A percentile compares a stretch with the other conserved stretches of the same genome.
These are phyloP conservation scores for Nannobrachium achirus DNA, from an alignment of 2,113 vertebrate species.

Conservation along the genomic window DNA sequence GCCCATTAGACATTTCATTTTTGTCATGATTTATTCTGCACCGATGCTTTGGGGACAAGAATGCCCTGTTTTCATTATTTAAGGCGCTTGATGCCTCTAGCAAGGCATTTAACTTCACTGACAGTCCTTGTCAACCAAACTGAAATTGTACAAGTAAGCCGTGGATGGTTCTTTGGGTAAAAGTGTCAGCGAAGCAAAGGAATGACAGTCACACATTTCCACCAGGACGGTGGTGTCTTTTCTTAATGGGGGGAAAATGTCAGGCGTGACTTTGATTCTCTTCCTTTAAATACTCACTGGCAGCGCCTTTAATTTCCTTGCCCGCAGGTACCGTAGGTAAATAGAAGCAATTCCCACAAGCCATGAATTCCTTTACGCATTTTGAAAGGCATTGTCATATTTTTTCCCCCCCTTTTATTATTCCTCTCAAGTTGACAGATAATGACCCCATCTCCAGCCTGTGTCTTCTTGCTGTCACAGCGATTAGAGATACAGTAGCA, in stretches of 20 bases:
- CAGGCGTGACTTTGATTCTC: slow-evolving; percentile 32
- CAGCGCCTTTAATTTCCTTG: slow-evolving; percentile 43
- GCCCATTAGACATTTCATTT: slow-evolving; percentile 16
- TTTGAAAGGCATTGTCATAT: slow-evolving; percentile 18
- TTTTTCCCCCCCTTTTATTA: slow-evolving; percentile 13
- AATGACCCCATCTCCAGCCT: slow-evolving; percentile 28
- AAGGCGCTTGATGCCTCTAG: slow-evolving; percentile 31
- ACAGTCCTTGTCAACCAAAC: slow-evolving; percentile 40
- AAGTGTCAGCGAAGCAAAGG: slow-evolving; percentile 28
- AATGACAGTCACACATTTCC: slow-evolving; percentile 22
- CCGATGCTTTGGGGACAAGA: slow-evolving; percentile 9
- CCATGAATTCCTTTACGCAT: slow-evolving; percentile 4
- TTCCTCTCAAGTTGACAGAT: slow-evolving; percentile 24
- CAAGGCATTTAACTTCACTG: slow-evolving; percentile 42
- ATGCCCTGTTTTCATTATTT: slow-evolving; percentile 37
- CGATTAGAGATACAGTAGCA: slow-evolving; percentile 51
- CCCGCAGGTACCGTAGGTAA: slow-evolving; percentile 38
- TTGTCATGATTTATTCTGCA: neutral
- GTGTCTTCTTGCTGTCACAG: slow-evolving; percentile 27
- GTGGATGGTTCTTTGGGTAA: slow-evolving; percentile 18
- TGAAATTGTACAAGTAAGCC: slow-evolving; percentile 39
- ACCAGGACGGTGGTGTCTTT: slow-evolving; percentile 4
- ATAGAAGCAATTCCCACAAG: slow-evolving; percentile 19
- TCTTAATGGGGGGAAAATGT: slow-evolving; percentile 41
- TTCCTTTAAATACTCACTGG: slow-evolving; percentile 18